These are phyloP conservation scores for Drosophila pseudotalamancana DNA, from an alignment of 2,888 invertebrate species.

Conservation along the genomic window DNA sequence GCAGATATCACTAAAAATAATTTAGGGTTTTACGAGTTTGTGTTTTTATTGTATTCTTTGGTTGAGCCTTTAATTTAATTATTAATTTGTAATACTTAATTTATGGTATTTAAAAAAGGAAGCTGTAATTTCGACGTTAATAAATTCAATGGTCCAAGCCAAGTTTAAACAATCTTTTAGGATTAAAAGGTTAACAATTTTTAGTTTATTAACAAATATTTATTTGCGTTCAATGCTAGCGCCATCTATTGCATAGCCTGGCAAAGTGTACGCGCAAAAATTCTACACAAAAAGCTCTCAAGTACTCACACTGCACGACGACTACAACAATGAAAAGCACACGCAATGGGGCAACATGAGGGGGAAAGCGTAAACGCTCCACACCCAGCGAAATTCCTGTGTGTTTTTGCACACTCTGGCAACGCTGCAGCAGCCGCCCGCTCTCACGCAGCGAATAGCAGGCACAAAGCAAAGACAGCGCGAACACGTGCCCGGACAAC, in stretches of 20 bases:
- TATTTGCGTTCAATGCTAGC: no score
- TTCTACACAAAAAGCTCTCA: conserved; percentile 64
- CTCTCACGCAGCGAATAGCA: conserved; percentile 59
- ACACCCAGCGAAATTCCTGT: not conserved
- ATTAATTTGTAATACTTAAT: no score
- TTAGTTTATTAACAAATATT: not conserved
- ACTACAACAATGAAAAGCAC: conserved; percentile 17
- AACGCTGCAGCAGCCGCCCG: conserved; percentile 27
- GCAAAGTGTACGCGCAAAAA: not conserved
- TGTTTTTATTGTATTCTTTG: no score
- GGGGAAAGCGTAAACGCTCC: not conserved
- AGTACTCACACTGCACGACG: not conserved
- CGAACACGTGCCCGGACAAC: conserved; percentile 62
- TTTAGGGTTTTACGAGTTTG: no score
- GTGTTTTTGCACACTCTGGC: conserved; percentile 35
- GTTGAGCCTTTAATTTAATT: no score
- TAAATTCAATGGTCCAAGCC: no score
- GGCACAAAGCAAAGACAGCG: conserved; percentile 56
- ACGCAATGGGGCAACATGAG: conserved; percentile 7
- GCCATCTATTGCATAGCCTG: conserved; percentile 60
- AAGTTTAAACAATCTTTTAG: no score
- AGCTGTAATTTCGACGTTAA: no score
- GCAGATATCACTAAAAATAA: no score
- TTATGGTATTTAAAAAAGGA: no score
- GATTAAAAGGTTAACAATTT: no score